Conservation (phyloP, 64 coral and sea anemone genomes). For the Stichodactyla mertensii region DNA sequence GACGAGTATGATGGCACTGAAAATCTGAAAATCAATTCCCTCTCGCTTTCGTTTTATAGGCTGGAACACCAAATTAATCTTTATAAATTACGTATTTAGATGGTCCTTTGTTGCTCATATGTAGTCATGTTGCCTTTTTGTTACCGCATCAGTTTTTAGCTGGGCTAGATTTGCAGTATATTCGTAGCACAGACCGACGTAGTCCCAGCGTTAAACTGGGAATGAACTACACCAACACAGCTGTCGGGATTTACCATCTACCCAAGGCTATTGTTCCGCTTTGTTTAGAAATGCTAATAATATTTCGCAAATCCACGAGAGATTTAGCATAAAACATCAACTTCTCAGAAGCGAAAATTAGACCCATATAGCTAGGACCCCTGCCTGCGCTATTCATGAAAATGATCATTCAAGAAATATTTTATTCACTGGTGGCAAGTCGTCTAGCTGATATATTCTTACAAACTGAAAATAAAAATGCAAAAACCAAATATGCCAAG, state of each 20-base stretch:
- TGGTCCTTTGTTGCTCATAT: too few species aligned
- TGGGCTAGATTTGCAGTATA: too few species aligned
- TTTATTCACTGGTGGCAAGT: not conserved
- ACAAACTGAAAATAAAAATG: not conserved
- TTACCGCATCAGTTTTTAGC: too few species aligned
- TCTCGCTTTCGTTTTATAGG: not conserved
- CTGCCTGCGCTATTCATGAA: too few species aligned
- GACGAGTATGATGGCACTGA: not conserved
- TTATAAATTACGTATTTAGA: too few species aligned
- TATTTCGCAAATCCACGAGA: not conserved
- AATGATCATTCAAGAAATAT: not conserved
- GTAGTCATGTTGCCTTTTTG: too few species aligned
- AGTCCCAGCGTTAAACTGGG: not conserved
- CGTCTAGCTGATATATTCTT: not conserved
- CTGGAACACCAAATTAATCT: too few species aligned
- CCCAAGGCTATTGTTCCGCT: not conserved
- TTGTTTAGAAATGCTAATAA: not conserved
- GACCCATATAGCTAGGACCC: too few species aligned
- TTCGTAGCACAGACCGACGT: too few species aligned
- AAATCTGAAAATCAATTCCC: not conserved
- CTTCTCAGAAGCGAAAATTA: not conserved
- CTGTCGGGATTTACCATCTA: not conserved
- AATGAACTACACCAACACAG: not conserved
- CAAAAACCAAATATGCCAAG: not conserved
- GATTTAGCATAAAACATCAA: not conserved